phyloP scores from a whole-genome alignment of 2,113 vertebrate species.

The Vulpes lagopus region DNA sequence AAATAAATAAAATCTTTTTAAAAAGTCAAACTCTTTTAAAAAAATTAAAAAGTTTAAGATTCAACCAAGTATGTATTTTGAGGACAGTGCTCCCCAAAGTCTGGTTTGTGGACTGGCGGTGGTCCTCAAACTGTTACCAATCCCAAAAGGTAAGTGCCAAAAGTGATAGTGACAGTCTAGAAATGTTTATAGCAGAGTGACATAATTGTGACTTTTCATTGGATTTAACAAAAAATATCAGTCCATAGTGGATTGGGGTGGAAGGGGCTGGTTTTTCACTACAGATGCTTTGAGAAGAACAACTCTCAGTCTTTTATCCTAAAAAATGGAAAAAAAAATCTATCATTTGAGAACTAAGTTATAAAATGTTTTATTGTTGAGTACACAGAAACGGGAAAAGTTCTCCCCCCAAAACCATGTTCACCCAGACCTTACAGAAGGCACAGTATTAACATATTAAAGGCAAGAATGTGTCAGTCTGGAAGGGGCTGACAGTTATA shows the following conservation, averaged over 20 bases:
- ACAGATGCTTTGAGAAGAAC: not conserved
- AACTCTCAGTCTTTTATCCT: not conserved
- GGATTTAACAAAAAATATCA: slow-evolving; percentile 17
- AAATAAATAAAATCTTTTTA: too few relatives aligned
- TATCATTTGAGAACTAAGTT: not conserved
- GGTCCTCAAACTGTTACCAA: not conserved
- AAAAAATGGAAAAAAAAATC: not conserved
- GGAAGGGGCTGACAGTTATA: not conserved
- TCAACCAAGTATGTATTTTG: not conserved
- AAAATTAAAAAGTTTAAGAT: not conserved
- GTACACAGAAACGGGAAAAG: not conserved
- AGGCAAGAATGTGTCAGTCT: not conserved
- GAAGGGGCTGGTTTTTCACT: not conserved
- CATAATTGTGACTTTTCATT: not conserved
- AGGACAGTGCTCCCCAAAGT: not conserved
- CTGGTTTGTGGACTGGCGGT: not conserved
- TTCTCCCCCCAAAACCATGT: not conserved
- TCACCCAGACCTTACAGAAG: not conserved
- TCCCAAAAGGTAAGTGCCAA: not conserved
- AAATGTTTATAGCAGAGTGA: not conserved
- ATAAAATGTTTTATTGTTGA: not conserved
- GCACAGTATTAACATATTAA: not conserved
- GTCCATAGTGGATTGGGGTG: not conserved
- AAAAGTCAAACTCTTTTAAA: not conserved
- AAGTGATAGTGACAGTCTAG: not conserved